Evolutionary conservation across 1,140 invertebrate species (phyloP).

Genomic region (Theocolax elegans): DNA sequence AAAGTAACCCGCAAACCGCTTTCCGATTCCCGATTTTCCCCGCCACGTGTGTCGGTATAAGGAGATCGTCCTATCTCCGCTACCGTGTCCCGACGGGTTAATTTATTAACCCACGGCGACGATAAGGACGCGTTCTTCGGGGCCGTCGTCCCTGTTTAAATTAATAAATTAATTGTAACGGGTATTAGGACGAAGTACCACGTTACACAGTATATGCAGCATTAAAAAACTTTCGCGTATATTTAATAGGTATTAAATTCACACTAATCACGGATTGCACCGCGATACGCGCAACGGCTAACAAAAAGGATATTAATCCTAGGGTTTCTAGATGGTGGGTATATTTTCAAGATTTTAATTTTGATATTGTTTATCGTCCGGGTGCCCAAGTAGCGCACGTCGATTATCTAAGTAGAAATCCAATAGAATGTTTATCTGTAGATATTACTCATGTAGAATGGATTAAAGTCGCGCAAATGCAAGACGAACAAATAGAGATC

Average conservation of each 20-base stretch:
- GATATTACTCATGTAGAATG: background rate
- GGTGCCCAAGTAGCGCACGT: constrained; percentile 54
- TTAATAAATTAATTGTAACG: too few species aligned
- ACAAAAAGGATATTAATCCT: constrained; percentile 51
- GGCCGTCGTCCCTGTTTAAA: too few species aligned
- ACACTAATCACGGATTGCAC: constrained; percentile 54
- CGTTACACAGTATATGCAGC: too few species aligned
- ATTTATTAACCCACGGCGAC: too few species aligned
- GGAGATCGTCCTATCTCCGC: too few species aligned
- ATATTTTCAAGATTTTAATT: constrained; percentile 53
- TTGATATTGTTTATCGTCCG: constrained; percentile 51
- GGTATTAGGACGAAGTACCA: too few species aligned
- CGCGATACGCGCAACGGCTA: constrained; percentile 49
- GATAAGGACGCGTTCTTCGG: too few species aligned
- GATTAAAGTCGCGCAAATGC: background rate
- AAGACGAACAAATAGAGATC: background rate
- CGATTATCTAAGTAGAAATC: constrained; percentile 50
- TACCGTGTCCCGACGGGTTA: too few species aligned
- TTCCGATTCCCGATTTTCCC: too few species aligned
- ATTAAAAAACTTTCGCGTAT: constrained; percentile 50
- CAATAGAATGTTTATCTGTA: constrained; percentile 4
- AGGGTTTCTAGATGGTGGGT: constrained; percentile 55
- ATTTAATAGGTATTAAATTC: constrained; percentile 55
- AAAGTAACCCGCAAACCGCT: too few species aligned
- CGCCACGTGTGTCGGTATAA: too few species aligned